Base-by-base conservation (phyloP, 2,113 vertebrate genomes). In the Carlito syrichta region DNA sequence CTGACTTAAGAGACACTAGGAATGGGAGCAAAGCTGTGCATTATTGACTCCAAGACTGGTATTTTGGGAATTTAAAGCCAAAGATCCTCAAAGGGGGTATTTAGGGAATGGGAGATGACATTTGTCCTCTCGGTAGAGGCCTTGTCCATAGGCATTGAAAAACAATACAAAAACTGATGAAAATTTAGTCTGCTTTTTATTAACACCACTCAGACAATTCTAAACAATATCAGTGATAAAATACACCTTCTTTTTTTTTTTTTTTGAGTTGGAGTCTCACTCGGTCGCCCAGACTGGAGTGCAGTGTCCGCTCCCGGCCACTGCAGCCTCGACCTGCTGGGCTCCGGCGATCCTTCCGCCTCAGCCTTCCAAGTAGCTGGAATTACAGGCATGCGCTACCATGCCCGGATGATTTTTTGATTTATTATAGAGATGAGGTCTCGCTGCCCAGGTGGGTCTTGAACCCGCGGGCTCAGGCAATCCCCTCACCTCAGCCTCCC, bases 161-260 rank as follows among this genome's bases (percentile, higher is more conserved):
- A 83, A 66, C 77, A 88, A 35, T 25, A 35, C 3, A 22, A 58
- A 84, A 63, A 30, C 43, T 62, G 20, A 60, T 25, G 40, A 58
- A 79, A 90, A 40, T 35, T 76, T n/a, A 11, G 1, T 43, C 40
- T 79, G n/a, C 38, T 45, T 89, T 58, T 50, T 68, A 66, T 50
- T 35, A 77, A 45, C 50, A 40, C 10, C 30, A 9, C 11, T 8
- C 8, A 48, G 43, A 25, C 25, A 63, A 27, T 38, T 85, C 27
- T 54, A 86, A 48, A 43, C 38, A 35, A 40, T 8, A 23, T 17
- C 38, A 16, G 10, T 56, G 48, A 48, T 76, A 56, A 76, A 63
- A 66, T 25, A 48, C 0, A 14, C 43, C 2, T 6, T 50, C 7
- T 0, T 8, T n/a, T n/a, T n/a, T n/a, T n/a, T n/a, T n/a, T n/a